Evolutionary conservation across 2,888 invertebrate species (phyloP).

Genomic region (Cybosia mesomella): DNA sequence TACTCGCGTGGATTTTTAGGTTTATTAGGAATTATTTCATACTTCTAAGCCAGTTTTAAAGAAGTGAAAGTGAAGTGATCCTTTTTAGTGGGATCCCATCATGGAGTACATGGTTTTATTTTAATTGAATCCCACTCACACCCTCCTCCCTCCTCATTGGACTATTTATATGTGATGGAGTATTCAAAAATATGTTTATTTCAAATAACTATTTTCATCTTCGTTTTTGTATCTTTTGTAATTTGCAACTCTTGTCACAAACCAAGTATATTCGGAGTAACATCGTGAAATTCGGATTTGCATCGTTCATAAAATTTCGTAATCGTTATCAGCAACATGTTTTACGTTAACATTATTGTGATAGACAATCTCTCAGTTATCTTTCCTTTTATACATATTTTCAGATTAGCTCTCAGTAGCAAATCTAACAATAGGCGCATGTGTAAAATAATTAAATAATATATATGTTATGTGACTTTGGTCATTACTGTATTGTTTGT

Average conservation of each 20-base stretch:
- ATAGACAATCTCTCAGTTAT: constrained; percentile 12
- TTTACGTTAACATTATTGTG: constrained; percentile 15
- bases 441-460: constrained; percentile 1
- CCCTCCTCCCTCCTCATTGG: no score
- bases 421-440: constrained; percentile 6
- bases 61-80: no score
- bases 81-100: no score
- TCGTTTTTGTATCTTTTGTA: neutral
- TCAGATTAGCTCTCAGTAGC: constrained; percentile 12
- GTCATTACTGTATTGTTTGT: constrained; percentile 29
- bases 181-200: no score
- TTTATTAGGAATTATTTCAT: no score
- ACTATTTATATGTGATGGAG: no score
- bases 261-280: neutral
- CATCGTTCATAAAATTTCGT: constrained; percentile 5
- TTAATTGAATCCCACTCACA: no score
- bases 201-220: neutral
- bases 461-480: constrained; percentile 28
- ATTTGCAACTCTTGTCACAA: neutral
- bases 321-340: constrained; percentile 14
- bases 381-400: constrained; percentile 12
- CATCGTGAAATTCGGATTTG: neutral
- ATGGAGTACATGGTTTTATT: no score
- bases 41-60: no score
- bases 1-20: no score